These are phyloP conservation scores for Anaspis maculata DNA, from an alignment of 2,888 invertebrate genomes.

Conservation along the genomic window DNA sequence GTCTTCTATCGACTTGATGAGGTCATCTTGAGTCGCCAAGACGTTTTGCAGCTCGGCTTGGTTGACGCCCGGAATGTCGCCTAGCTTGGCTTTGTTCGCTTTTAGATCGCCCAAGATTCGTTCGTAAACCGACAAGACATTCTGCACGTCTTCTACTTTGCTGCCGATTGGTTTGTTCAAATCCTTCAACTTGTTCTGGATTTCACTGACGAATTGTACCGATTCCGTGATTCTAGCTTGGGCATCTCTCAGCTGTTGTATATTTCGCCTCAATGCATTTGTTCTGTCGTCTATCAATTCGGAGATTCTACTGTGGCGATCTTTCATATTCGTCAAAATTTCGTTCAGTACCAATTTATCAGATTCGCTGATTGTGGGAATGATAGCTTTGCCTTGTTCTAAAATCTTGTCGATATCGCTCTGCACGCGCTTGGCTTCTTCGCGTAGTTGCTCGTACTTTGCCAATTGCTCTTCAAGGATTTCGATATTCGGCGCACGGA, in stretches of 20 bases:
- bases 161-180: constrained; percentile 81
- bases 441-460: constrained; percentile 74
- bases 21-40: constrained; percentile 73
- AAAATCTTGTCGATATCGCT: constrained; percentile 65
- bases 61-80: constrained; percentile 67
- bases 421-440: constrained; percentile 63
- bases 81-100: constrained; percentile 67
- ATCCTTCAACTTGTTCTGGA: constrained; percentile 76
- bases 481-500: constrained; percentile 71
- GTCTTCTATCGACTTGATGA: constrained; percentile 77
- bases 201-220: constrained; percentile 66
- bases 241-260: constrained; percentile 73
- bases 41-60: constrained; percentile 73
- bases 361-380: constrained; percentile 73
- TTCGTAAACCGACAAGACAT: constrained; percentile 70
- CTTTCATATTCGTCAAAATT: constrained; percentile 67
- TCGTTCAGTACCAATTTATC: constrained; percentile 79
- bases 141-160: constrained; percentile 81
- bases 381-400: constrained; percentile 71
- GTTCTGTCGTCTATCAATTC: constrained; percentile 70
- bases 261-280: constrained; percentile 63
- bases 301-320: constrained; percentile 67
- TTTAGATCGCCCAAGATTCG: constrained; percentile 69
- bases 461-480: constrained; percentile 78
- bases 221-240: constrained; percentile 73